Conservation (phyloP, 2,113 vertebrate genomes). For the Neomonachus schauinslandi region DNA sequence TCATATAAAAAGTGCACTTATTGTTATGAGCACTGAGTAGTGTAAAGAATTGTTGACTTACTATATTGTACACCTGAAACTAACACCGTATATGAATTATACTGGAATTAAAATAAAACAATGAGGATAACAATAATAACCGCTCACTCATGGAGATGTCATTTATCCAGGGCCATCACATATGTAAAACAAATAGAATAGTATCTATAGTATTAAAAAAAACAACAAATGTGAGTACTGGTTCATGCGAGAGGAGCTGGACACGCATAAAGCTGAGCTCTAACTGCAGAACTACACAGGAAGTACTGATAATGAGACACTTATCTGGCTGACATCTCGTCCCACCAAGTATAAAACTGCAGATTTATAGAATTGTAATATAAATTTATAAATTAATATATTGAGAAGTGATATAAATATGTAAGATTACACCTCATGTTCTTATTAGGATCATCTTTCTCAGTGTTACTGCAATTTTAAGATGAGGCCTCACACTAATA, state of each 20-base stretch:
- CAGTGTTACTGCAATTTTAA: neutral
- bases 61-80: neutral
- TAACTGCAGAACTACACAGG: neutral
- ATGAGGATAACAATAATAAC: neutral
- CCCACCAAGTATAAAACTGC: neutral
- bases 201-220: neutral
- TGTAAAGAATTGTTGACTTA: neutral
- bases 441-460: neutral
- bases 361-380: neutral
- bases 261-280: neutral
- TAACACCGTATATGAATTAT: neutral
- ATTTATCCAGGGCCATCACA: neutral
- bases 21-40: neutral
- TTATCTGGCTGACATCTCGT: neutral
- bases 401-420: neutral
- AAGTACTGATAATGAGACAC: neutral
- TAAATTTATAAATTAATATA: neutral
- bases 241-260: neutral
- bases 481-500: neutral
- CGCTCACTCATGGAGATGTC: neutral
- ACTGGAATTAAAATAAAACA: neutral
- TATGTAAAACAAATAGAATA: neutral
- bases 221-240: neutral
- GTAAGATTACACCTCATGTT: neutral
- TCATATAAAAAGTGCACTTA: neutral